Base-by-base conservation (phyloP, 2,888 invertebrate species). In the Sylvicola fuscatus region DNA sequence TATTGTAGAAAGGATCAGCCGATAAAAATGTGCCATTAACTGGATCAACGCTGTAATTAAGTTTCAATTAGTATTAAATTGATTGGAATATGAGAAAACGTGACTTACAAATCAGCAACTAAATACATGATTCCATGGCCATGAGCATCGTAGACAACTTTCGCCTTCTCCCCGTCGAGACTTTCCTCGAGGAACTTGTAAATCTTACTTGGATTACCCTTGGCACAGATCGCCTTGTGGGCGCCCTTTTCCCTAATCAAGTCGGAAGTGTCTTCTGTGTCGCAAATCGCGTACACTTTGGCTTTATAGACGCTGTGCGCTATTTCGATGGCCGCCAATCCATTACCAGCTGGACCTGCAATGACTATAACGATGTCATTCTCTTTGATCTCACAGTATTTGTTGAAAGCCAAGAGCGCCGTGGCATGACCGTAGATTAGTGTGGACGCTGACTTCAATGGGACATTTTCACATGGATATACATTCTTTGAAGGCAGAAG, bases 211-310 rank as follows among this genome's bases (percentile, higher is more conserved):
- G 64, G 59, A 36, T 60, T 62, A 44, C 66, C 72, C 44, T 68
- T 67, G 4, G 75, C 21, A 13, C 33, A 32, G 5, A 38, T 55
- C 11, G 74, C 69, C 31, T 68, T 62, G 47, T 67, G 68, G 2
- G 75, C 76, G 27, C 77, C 77, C 47, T 64, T 64, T 32, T 67
- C 61, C 38, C 72, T 52, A 10, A 71, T 60, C 12, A 69, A 46
- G 27, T 62, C 56, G 7, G 68, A 66, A 41, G 67, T 65, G 37
- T 68, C 67, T 49, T 70, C 70, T 0, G 68, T 63, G 29, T 67
- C 67, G 40, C 70, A 70, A n/a, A 74, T 66, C n/a, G 68, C 75
- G 44, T 77, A 70, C 3, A 76, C 74, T 58, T 72, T 66, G 17
- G 72, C 67, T 49, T 66, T 66, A 46, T 68, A 76, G 33, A 75